A percentile compares a stretch with the other conserved stretches of the same genome.
These are phyloP conservation scores for Epinephelus awoara DNA, from an alignment of 2,797 vertebrate genomes.

Conservation along the genomic window DNA sequence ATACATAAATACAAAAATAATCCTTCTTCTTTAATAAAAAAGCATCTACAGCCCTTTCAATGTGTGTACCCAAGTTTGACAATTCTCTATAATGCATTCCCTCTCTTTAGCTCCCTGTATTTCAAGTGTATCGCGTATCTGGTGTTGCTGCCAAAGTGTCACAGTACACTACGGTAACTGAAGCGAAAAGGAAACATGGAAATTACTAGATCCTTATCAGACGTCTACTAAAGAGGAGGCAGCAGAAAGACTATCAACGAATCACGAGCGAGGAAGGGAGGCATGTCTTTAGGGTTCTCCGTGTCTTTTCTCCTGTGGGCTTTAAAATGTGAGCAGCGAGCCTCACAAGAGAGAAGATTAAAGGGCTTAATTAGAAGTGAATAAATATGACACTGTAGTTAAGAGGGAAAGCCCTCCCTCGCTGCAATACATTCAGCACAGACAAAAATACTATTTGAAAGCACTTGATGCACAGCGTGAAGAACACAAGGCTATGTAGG, in stretches of 20 bases:
- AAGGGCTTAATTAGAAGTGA: slow-evolving; percentile 81
- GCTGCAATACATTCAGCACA: slow-evolving; percentile 41
- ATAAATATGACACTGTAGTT: slow-evolving; percentile 82
- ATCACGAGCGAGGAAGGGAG: slow-evolving; percentile 17
- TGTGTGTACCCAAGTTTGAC: background rate
- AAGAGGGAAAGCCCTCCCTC: slow-evolving; percentile 63
- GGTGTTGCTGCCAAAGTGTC: slow-evolving; percentile 11
- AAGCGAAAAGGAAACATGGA: slow-evolving; percentile 31
- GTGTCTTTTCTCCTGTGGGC: slow-evolving; percentile 61
- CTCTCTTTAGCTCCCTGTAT: background rate
- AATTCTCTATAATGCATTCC: background rate
- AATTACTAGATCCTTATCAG: slow-evolving; percentile 27
- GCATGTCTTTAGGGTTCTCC: slow-evolving; percentile 50
- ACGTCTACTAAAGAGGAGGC: slow-evolving; percentile 38
- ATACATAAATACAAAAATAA: background rate
- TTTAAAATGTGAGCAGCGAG: slow-evolving; percentile 72
- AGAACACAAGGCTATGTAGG: slow-evolving; percentile 26
- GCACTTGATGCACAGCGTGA: slow-evolving; percentile 23
- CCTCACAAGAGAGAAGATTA: slow-evolving; percentile 71
- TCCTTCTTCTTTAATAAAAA: background rate
- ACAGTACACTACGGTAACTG: background rate
- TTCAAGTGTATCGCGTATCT: background rate
- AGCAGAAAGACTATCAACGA: slow-evolving; percentile 14
- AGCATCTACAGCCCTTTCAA: background rate
- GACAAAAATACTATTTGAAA: slow-evolving; percentile 47